Conservation (phyloP, 2,113 vertebrate species). For the Nanger granti region DNA sequence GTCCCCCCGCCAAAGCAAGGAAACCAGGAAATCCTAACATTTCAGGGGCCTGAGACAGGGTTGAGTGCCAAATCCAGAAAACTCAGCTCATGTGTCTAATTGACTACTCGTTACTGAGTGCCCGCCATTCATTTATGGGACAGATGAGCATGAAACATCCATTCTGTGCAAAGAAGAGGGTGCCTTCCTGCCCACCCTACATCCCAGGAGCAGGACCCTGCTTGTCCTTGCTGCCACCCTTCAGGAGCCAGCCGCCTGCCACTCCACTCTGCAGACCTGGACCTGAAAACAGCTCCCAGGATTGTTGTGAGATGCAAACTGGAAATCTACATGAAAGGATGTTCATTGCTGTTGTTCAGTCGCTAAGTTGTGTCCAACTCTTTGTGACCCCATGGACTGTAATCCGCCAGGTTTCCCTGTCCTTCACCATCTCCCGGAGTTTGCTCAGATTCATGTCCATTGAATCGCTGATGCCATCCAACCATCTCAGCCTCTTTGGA, state of each 20-base stretch:
- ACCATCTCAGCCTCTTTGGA: neutral
- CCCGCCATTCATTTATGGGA: rapidly evolving
- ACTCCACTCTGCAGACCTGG: neutral
- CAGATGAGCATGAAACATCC: neutral
- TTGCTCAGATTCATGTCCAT: neutral
- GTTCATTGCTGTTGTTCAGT: neutral
- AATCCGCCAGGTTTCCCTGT: neutral
- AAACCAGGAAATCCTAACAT: slow-evolving; percentile 29
- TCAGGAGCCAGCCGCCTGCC: neutral
- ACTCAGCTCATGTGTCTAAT: neutral
- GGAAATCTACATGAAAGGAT: neutral
- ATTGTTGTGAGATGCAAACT: neutral
- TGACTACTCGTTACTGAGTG: neutral
- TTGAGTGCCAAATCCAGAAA: neutral
- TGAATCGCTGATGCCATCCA: neutral
- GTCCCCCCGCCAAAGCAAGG: neutral
- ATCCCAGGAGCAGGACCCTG: neutral
- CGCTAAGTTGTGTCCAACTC: neutral
- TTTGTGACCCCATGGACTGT: neutral
- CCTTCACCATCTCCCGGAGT: neutral
- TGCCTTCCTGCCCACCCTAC: neutral
- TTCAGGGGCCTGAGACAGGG: neutral
- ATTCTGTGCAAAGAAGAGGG: neutral
- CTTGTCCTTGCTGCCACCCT: neutral
- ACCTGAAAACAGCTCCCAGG: neutral